Percentiles rank a stretch among this genome's conserved stretches.
phyloP scores from a whole-genome alignment of 2,113 vertebrate genomes.

The Anarhynchus alexandrinus region DNA sequence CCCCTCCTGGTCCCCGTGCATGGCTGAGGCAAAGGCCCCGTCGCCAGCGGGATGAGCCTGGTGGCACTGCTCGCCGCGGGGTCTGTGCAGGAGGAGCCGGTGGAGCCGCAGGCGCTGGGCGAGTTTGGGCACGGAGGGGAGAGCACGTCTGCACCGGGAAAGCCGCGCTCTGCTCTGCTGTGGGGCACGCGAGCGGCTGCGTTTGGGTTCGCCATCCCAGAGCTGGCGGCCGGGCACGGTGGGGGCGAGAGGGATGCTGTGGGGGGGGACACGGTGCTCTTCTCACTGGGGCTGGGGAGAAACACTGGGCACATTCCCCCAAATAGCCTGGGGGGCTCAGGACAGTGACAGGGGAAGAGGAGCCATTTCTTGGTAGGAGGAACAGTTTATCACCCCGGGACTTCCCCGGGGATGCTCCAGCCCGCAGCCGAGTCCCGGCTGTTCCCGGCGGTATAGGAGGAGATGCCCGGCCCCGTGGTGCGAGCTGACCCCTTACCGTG shows the following conservation, averaged over 20 bases:
- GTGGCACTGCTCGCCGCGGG: neutral
- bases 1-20: accelerated
- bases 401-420: neutral
- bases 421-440: accelerated
- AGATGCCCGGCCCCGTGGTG: accelerated
- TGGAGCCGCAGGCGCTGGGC: neutral
- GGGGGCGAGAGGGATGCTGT: accelerated
- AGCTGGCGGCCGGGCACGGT: accelerated
- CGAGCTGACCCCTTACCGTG: conserved; percentile 56
- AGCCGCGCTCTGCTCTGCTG: neutral
- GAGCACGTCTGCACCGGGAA: neutral
- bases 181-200: accelerated
- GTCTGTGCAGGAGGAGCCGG: neutral
- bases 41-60: neutral
- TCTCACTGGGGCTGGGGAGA: neutral
- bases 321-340: neutral
- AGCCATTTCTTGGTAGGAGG: accelerated
- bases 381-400: neutral
- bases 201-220: neutral
- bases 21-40: neutral
- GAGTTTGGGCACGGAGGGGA: neutral
- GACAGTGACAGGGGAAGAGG: neutral
- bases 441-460: neutral
- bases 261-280: accelerated
- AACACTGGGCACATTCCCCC: neutral